phyloP scores from a whole-genome alignment of 2,888 invertebrate genomes.

The Mesorhabditis sp. region DNA sequence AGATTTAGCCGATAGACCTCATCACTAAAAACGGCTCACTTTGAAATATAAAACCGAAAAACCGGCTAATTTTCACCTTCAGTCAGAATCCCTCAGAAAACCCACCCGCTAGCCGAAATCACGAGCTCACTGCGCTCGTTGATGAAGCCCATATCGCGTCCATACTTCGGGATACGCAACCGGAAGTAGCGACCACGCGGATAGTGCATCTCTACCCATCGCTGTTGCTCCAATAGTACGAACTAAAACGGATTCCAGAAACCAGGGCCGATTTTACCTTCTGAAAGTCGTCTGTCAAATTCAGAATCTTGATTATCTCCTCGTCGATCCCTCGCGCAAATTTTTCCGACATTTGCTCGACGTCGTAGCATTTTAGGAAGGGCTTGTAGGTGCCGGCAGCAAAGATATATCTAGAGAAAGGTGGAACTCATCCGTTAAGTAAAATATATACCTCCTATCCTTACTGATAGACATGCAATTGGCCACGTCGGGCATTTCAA shows the following conservation, averaged over 20 bases:
- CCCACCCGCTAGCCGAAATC: constrained; percentile 69
- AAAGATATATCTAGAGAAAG: constrained; percentile 5
- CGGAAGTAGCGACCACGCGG: constrained; percentile 86
- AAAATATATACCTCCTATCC: constrained; percentile 83
- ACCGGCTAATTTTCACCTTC: constrained; percentile 88
- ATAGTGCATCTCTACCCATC: constrained; percentile 91
- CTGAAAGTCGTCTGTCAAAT: constrained; percentile 89
- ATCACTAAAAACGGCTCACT: constrained; percentile 63
- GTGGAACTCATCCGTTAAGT: neutral
- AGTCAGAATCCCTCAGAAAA: constrained; percentile 89
- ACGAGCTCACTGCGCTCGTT: constrained; percentile 80
- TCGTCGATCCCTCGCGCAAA: constrained; percentile 96
- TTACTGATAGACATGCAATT: constrained; percentile 77
- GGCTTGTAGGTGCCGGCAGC: constrained; percentile 78
- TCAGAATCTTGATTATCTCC: constrained; percentile 87
- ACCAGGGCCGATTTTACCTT: constrained; percentile 69
- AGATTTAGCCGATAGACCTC: constrained; percentile 91
- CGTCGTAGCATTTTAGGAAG: constrained; percentile 89
- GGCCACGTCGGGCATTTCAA: constrained; percentile 92
- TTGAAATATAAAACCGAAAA: constrained; percentile 65
- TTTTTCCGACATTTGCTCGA: constrained; percentile 88
- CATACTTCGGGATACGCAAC: constrained; percentile 87
- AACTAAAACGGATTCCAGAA: constrained; percentile 69
- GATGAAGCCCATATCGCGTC: constrained; percentile 87
- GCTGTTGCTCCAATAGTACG: constrained; percentile 81